A percentile compares a stretch with the other conserved stretches of the same genome.
These are phyloP conservation scores for Diabrotica balteata DNA, from an alignment of 2,888 invertebrate species.

Conservation along the genomic window DNA sequence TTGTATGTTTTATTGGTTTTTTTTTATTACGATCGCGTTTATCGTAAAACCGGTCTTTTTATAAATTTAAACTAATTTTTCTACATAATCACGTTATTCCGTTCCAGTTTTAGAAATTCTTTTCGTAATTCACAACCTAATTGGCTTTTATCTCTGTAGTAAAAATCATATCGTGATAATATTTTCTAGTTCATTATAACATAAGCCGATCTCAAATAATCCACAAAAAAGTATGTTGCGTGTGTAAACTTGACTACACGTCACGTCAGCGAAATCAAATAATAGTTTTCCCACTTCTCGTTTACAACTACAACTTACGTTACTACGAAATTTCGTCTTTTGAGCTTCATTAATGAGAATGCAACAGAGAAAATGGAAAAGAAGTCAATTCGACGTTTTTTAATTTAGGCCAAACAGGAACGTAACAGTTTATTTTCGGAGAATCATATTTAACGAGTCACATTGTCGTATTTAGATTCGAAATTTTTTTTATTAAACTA, in stretches of 20 bases:
- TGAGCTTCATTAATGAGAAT: slow-evolving; percentile 8
- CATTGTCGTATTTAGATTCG: no score
- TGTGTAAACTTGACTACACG: not conserved
- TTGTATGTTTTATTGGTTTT: no score
- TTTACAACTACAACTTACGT: not conserved
- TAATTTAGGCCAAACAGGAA: slow-evolving; percentile 1
- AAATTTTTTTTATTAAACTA: no score
- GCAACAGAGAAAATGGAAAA: slow-evolving; percentile 6
- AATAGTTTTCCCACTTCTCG: not conserved
- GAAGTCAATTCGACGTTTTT: not conserved
- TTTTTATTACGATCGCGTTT: no score
- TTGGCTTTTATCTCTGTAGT: not conserved
- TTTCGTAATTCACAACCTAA: not conserved
- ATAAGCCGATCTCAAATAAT: not conserved
- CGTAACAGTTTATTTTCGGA: not conserved
- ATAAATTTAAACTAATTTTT: no score
- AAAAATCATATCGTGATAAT: slow-evolving; percentile 3
- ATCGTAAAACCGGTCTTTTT: no score
- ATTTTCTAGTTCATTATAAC: slow-evolving; percentile 2
- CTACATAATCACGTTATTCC: not conserved
- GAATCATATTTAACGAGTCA: not conserved
- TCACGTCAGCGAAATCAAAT: not conserved
- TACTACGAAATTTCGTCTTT: not conserved
- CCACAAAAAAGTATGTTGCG: slow-evolving; percentile 1
- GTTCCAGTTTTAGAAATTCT: not conserved